Evolutionary conservation across 2,113 vertebrate genomes (phyloP), one percentile per base, ranked within the genome.

Genomic region (Oplegnathus fasciatus): DNA sequence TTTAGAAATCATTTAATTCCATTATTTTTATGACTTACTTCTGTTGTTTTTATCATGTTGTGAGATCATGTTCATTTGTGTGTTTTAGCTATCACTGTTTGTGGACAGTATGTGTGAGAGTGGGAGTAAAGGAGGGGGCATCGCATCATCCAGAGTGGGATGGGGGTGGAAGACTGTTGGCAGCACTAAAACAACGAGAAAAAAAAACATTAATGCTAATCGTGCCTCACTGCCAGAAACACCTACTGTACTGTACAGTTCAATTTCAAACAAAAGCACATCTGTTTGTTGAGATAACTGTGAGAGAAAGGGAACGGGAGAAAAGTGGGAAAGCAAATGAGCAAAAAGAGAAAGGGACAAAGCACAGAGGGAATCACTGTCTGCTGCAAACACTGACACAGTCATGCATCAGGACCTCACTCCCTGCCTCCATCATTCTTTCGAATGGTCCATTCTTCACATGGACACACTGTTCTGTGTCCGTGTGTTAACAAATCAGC

Each of bases 311-410:
- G 48, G 65, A 75, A 37, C 8, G 46, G 77, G 70, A 86, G 70
- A 68, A 80, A 87, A 82, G 75, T 75, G 74, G 42, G 78, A 74
- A 85, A 58, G 73, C 78, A 22, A 90, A 78, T 17, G 85, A 87
- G 84, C 66, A 86, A 73, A 90, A 84, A 42, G 71, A 61, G 84
- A 65, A 54, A 24, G 72, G 82, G 87, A 91, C 91, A 92, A 94
- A 91, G 93, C 90, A 93, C 91, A 94, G 86, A 93, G 78, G 74
- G 70, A 82, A 75, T 82, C 90, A 87, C 86, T 94, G 93, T 94
- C 74, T 62, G 52, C 70, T 3, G 40, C 67, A 57, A 92, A 95
- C 94, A 94, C 92, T 93, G 86, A 89, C 88, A 88, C 91, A 94
- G 91, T 94, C 92, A 94, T 85, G 85, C 86, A 78, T 86, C 89